Evolutionary conservation across 2,888 invertebrate species (phyloP).

Genomic region (Pimpla rufipes): DNA sequence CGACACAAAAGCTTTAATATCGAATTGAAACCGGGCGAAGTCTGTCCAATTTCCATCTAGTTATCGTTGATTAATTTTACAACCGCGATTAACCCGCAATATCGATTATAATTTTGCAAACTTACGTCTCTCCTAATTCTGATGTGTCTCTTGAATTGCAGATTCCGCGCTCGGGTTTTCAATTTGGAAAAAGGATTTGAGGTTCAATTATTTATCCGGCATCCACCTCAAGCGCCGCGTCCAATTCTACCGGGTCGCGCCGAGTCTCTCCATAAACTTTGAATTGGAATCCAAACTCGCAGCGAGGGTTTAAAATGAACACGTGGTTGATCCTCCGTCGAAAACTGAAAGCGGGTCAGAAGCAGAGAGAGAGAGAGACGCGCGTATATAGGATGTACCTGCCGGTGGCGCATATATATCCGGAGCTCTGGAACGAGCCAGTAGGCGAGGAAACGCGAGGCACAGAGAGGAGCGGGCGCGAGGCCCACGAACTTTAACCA

Average conservation of each 20-base stretch:
- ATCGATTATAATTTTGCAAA: no score
- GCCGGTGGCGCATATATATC: neutral
- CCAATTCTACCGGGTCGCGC: neutral
- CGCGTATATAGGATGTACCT: no score
- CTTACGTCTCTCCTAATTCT: no score
- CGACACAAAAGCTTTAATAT: neutral
- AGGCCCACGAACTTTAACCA: slow-evolving; percentile 42
- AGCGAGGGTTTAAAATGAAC: neutral
- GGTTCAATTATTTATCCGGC: neutral
- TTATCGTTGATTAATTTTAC: no score
- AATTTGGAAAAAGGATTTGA: neutral
- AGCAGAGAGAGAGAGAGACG: no score
- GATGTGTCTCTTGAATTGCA: no score
- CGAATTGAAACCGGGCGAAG: neutral
- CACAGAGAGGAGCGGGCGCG: neutral
- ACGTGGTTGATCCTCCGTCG: slow-evolving; percentile 2
- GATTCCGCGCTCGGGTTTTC: neutral
- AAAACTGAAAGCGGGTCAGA: neutral
- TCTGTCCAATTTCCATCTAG: neutral
- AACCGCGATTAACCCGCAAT: no score
- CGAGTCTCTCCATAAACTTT: slow-evolving; percentile 10
- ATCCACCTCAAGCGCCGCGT: neutral
- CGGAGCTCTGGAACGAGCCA: neutral
- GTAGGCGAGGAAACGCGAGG: slow-evolving; percentile 12
- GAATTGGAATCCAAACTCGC: slow-evolving; percentile 16